Evolutionary conservation across 2,113 vertebrate species (phyloP).

Genomic region (Budorcas taxicolor): DNA sequence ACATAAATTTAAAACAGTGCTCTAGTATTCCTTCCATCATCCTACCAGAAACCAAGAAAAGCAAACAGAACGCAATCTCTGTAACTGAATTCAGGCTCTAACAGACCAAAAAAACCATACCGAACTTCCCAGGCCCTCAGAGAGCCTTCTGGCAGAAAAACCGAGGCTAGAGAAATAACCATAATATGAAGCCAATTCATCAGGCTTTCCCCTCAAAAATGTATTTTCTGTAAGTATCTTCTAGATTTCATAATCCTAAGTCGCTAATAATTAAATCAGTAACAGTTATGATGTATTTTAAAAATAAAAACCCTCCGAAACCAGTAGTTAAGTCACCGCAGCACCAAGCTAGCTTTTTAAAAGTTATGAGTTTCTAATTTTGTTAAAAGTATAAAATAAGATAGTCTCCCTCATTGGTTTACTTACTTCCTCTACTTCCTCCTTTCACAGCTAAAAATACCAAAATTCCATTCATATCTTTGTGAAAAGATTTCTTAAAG

Average conservation of each 20-base stretch:
- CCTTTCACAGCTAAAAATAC: neutral
- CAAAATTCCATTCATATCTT: slow-evolving; percentile 11
- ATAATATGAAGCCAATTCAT: neutral
- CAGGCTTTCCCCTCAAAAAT: neutral
- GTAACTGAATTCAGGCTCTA: neutral
- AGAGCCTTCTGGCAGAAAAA: neutral
- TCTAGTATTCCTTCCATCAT: neutral
- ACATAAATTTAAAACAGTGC: neutral
- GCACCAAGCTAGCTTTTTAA: neutral
- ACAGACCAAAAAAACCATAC: neutral
- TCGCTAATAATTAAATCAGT: neutral
- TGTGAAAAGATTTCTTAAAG: neutral
- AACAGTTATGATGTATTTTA: neutral
- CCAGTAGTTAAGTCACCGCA: neutral
- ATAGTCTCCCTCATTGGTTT: neutral
- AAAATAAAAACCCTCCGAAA: neutral
- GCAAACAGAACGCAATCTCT: neutral
- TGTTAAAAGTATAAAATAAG: neutral
- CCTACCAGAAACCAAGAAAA: neutral
- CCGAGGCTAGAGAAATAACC: neutral
- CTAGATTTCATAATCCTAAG: neutral
- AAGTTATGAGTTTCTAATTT: neutral
- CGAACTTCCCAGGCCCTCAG: neutral
- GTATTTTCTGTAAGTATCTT: neutral
- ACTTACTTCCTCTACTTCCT: neutral